These are phyloP conservation scores for Macrosteles quadrilineatus DNA, from an alignment of 1,140 invertebrate genomes.

Conservation along the genomic window DNA sequence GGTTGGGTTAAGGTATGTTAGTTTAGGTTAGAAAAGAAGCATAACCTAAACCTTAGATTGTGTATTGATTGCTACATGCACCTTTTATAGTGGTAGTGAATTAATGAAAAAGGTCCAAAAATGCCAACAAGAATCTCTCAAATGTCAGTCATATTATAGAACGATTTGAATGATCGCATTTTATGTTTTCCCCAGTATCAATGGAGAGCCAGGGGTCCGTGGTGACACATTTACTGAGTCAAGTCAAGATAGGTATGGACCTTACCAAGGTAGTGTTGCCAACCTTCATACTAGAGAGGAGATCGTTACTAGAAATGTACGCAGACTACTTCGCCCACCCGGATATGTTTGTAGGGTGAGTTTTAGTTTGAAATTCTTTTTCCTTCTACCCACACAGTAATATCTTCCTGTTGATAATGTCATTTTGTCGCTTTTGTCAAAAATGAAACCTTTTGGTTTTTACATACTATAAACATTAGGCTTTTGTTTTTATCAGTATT, in stretches of 20 bases:
- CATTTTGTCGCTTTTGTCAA: background rate
- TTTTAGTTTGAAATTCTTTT: constrained; percentile 37
- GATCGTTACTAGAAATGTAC: constrained; percentile 96
- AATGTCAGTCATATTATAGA: no score
- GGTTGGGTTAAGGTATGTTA: no score
- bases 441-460: background rate
- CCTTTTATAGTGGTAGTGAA: no score
- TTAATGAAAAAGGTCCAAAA: no score
- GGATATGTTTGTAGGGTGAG: constrained; percentile 91
- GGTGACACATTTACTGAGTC: constrained; percentile 90
- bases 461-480: background rate
- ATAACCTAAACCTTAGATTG: no score
- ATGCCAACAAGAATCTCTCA: no score
- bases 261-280: constrained; percentile 96
- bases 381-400: background rate
- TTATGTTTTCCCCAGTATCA: no score
- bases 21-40: no score
- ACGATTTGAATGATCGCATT: no score
- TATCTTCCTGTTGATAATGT: background rate
- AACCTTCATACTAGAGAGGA: constrained; percentile 94
- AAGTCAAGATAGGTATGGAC: constrained; percentile 98
- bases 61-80: no score
- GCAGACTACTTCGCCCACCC: constrained; percentile 98
- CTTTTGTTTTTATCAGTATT: no score
- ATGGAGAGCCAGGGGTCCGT: constrained; percentile 95